Percentiles rank a stretch among this genome's conserved stretches.
These are phyloP conservation scores for Micronycteris hirsuta DNA, from an alignment of 2,113 vertebrate genomes.

Conservation along the genomic window DNA sequence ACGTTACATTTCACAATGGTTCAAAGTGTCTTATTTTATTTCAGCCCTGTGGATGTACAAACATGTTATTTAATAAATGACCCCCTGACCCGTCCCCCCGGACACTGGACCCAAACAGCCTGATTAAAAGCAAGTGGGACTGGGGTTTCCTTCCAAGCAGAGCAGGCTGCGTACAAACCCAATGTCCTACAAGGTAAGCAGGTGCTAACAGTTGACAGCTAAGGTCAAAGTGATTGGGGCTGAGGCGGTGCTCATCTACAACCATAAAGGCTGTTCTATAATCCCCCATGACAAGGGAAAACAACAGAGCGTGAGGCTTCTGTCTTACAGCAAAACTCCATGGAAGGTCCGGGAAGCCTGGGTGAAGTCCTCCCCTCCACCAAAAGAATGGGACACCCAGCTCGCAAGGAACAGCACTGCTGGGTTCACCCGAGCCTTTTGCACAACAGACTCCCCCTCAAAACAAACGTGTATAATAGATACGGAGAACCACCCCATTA, in stretches of 20 bases:
- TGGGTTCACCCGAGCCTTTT: background rate
- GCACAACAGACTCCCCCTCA: background rate
- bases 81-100: background rate
- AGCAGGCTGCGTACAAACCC: background rate
- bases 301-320: background rate
- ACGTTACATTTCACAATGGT: background rate
- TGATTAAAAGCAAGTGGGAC: background rate
- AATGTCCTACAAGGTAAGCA: background rate
- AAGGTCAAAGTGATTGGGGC: background rate
- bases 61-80: background rate
- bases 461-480: background rate
- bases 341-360: no score
- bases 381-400: background rate
- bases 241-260: background rate
- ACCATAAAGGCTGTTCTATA: background rate
- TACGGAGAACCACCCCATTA: background rate
- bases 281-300: background rate
- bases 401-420: fast-evolving
- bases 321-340: background rate
- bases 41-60: background rate
- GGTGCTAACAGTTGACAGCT: background rate
- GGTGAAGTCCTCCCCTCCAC: background rate
- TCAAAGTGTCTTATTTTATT: background rate
- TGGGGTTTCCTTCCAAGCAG: background rate
- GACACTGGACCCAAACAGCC: background rate